Conservation (phyloP, 2,113 vertebrate species). For the Tympanuchus pallidicinctus region DNA sequence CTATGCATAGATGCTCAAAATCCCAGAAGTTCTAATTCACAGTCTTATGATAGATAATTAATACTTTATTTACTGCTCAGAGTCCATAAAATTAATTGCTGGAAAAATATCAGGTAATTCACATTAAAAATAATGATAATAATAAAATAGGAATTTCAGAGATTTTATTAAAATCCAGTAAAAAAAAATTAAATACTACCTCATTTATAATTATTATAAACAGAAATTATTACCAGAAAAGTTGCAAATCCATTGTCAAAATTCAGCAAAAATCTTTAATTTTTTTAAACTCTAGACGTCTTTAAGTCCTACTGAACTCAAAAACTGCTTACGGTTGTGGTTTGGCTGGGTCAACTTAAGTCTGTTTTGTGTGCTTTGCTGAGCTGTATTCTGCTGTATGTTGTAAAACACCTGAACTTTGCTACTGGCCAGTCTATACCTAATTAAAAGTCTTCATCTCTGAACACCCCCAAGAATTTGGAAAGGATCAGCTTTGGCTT, state of each 20-base stretch:
- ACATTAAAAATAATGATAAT: background rate
- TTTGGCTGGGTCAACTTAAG: background rate
- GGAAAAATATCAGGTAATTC: background rate
- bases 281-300: background rate
- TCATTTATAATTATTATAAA: background rate
- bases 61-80: background rate
- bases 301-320: background rate
- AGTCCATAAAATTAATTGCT: background rate
- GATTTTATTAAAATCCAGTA: background rate
- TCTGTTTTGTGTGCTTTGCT: background rate
- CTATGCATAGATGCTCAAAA: background rate
- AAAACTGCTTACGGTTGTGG: background rate
- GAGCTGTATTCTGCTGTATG: background rate
- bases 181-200: background rate
- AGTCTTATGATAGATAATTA: background rate
- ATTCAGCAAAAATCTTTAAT: background rate
- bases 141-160: background rate
- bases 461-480: background rate
- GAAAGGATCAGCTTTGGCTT: background rate
- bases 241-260: background rate
- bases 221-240: background rate
- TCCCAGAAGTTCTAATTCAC: background rate
- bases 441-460: conserved; percentile 7
- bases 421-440: background rate
- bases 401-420: conserved; percentile 7